Evolutionary conservation across 2,797 vertebrate genomes (phyloP).

Genomic region (Peromyscus eremicus): DNA sequence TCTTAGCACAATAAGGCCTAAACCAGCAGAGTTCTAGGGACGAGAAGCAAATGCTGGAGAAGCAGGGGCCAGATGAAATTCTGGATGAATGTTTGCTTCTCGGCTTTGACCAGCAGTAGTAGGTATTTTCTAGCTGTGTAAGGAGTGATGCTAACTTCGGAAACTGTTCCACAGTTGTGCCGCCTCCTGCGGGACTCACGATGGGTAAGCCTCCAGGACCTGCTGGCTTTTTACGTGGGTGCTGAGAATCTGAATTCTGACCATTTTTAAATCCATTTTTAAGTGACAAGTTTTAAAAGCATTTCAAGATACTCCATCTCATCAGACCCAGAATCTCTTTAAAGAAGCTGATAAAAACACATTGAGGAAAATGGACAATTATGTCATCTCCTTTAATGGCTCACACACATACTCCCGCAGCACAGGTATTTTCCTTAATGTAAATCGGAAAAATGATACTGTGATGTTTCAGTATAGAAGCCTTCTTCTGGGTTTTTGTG

Average conservation of each 20-base stretch:
- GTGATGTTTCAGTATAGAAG: neutral
- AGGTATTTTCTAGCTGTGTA: neutral
- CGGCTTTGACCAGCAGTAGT: neutral
- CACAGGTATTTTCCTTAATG: neutral
- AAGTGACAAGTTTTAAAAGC: neutral
- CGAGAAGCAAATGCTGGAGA: neutral
- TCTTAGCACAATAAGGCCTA: neutral
- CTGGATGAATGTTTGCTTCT: neutral
- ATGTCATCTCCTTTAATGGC: neutral
- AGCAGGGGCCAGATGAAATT: neutral
- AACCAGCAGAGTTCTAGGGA: neutral
- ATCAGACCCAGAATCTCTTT: neutral
- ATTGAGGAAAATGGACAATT: neutral
- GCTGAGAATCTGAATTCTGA: neutral
- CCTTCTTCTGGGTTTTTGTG: neutral
- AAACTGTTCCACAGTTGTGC: neutral
- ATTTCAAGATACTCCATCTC: neutral
- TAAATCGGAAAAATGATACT: neutral
- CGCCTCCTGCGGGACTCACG: neutral
- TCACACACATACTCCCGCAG: neutral
- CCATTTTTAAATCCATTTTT: slow-evolving; percentile 9
- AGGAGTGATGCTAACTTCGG: neutral
- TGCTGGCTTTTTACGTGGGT: neutral
- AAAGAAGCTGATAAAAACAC: neutral
- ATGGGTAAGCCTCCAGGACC: neutral